Percentiles rank a stretch among this genome's conserved stretches.
Evolutionary conservation across 2,113 vertebrate species (phyloP).

Genomic region (Myotis davidii): DNA sequence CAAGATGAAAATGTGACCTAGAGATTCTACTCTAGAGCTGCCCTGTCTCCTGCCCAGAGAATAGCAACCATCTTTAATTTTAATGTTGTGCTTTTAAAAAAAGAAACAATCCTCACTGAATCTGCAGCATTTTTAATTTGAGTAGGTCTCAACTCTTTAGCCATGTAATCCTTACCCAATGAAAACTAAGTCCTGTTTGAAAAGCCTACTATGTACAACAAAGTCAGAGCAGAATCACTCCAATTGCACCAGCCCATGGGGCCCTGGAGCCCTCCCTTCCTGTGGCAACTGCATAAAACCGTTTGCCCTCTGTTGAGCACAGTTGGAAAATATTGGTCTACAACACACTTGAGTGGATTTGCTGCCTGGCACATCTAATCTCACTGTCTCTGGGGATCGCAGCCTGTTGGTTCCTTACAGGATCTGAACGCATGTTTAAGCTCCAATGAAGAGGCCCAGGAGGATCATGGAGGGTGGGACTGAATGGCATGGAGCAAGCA

Average conservation of each 20-base stretch:
- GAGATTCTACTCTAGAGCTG: neutral
- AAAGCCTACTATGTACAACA: conserved; percentile 13
- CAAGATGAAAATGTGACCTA: neutral
- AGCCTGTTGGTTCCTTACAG: conserved; percentile 42
- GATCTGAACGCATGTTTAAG: conserved; percentile 23
- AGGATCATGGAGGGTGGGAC: neutral
- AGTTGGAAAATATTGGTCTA: conserved; percentile 55
- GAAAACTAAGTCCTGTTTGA: neutral
- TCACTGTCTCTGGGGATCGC: conserved; percentile 59
- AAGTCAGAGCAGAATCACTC: conserved; percentile 40
- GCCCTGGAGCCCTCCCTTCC: neutral
- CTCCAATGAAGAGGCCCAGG: neutral
- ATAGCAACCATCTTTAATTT: neutral
- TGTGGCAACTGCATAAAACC: neutral
- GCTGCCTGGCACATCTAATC: conserved; percentile 35
- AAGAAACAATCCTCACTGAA: neutral
- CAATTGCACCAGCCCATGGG: neutral
- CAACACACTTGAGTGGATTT: conserved; percentile 56
- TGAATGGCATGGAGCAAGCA: neutral
- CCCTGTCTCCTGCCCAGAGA: neutral
- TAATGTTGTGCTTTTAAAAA: neutral
- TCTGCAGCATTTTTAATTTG: neutral
- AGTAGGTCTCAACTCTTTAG: neutral
- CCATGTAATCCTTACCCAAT: neutral
- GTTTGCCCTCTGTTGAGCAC: conserved; percentile 60